Base-by-base conservation (phyloP, 2,888 invertebrate species). In the Nephrocerus scutellatus region DNA sequence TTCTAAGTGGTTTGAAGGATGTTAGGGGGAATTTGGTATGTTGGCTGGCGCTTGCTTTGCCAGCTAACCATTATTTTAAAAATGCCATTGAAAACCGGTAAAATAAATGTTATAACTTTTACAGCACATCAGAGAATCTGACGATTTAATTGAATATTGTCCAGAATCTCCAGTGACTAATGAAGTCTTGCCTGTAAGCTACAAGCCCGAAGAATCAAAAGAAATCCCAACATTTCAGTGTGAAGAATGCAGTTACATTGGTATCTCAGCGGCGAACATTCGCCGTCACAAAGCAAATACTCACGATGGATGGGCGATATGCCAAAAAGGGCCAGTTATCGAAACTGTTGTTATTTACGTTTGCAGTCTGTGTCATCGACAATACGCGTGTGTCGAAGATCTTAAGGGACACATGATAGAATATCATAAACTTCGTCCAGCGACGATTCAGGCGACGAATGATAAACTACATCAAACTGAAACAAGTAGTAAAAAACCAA, bases 351-450 rank as follows among this genome's bases (percentile, higher is more conserved):
- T 22, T 10, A 43, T 52, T 7, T 43, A 47, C 21, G 45, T 52
- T 4, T 64, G 59, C 32, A 55, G 59, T 26, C 19, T 60, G 21
- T 66, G 60, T 19, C 48, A 57, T 31, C 53, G 60, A 0, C 53
- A 57, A 31, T 57, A 59, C 42, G 51, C 52, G 12, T 46, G 60
- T 6, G 29, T 48, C 12, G 62, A 65, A 37, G 59, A 58, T 39
- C 45, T 69, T 10, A 58, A 61, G 3, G 57, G 60, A 0, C 68
- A 68, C 36, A 59, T 68, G 57, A 60, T 66, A 10, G 56, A 53
- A 39, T 63, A 55, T 35, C 68, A 68, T 35, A 56, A 55, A 41
- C 55, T 47, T 6, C 26, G 6, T 26, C 26, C 6, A 26, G 26
- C 6, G 12, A 12, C n/a, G 13, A 14, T 16, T 18, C 29, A 9